These are phyloP conservation scores for Prosapia bicincta DNA, from an alignment of 2,888 invertebrate genomes.

Conservation along the genomic window DNA sequence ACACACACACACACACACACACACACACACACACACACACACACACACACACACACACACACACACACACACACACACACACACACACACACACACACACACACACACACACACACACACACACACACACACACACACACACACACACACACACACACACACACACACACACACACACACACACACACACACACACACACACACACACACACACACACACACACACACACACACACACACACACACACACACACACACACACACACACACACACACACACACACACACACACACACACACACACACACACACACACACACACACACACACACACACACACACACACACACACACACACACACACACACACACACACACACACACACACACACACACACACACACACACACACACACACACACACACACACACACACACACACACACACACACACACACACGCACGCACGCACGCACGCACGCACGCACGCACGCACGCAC, in stretches of 20 bases:
- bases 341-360: conserved; percentile 16
- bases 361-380: conserved; percentile 14
- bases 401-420: conserved; percentile 14
- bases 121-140: too few species aligned
- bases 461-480: conserved; percentile 14
- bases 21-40: too few species aligned
- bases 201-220: conserved; percentile 12
- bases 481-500: conserved; percentile 13
- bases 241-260: conserved; percentile 4
- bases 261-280: conserved; percentile 13
- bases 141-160: conserved; percentile 2
- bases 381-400: conserved; percentile 14
- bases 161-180: conserved; percentile 8
- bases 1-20: too few species aligned
- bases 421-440: conserved; percentile 16
- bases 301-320: conserved; percentile 15
- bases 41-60: too few species aligned
- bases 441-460: conserved; percentile 19
- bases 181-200: conserved; percentile 10
- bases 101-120: too few species aligned
- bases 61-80: too few species aligned
- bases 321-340: conserved; percentile 9
- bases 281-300: conserved; percentile 16
- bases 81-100: too few species aligned
- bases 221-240: conserved; percentile 12